Base-by-base conservation (phyloP, 2,888 invertebrate genomes). In the Sisyra nigra region DNA sequence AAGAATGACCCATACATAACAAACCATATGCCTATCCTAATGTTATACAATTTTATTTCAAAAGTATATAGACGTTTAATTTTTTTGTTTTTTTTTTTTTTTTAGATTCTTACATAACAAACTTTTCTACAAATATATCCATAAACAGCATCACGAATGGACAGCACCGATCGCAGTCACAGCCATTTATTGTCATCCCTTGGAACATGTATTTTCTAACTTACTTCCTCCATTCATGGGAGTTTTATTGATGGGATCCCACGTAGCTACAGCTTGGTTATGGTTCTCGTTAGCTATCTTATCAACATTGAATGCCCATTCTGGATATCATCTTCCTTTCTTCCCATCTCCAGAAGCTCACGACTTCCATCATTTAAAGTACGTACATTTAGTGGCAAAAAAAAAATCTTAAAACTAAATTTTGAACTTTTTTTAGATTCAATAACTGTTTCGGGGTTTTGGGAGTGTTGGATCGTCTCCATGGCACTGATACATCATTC, bases 81-180 rank as follows among this genome's bases (percentile, higher is more conserved):
- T n/a, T n/a, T n/a, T n/a, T n/a, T 6, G 3, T 44, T 39, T 38
- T 13, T 6, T 34, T 30, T 14, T 33, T 49, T 46, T 46, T 60
- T 60, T 8, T 59, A 81, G 82, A 55, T 60, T 85, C 47, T 65
- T 87, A 29, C 87, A 88, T 55, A 74, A 74, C 53, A 76, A 77
- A 47, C 65, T 68, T 49, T 61, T 88, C 42, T 88, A 88, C 65
- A 83, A 80, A 55, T 71, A 75, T 55, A 80, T 88, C 51, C 88
- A 88, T 62, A 88, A 88, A 59, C 73, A 76, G 52, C 88, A 88
- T 58, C 88, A 88, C 53, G 85, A 88, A 59, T 88, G 87, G 87
- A 84, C 82, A 2, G 80, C 87, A 0, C 87, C 88, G 0, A 76
- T 88, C 41, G 82, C 86, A n/a, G 75, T 86, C 3, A 79, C 83